Percentiles rank a stretch among this genome's conserved stretches.
These are phyloP conservation scores for Odontocolon sp. DNA, from an alignment of 2,888 invertebrate species.

Conservation along the genomic window DNA sequence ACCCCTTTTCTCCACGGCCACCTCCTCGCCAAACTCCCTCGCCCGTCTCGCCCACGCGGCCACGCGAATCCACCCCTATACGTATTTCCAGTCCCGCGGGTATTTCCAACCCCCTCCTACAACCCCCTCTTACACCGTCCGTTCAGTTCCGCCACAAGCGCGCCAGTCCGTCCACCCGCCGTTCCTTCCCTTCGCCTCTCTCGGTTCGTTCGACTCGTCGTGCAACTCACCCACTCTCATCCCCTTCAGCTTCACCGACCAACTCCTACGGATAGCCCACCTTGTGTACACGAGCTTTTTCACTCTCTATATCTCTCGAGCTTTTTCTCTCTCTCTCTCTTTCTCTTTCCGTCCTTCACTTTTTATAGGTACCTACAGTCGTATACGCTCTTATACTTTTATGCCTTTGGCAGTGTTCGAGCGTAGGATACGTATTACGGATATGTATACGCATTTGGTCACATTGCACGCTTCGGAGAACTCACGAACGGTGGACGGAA, in stretches of 20 bases:
- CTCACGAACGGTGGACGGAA: not conserved
- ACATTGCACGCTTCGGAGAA: slow-evolving; percentile 4
- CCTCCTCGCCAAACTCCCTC: slow-evolving; percentile 56
- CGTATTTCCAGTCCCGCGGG: slow-evolving; percentile 57
- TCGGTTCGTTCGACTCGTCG: not conserved
- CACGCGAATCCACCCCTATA: slow-evolving; percentile 73
- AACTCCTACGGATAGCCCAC: slow-evolving; percentile 32
- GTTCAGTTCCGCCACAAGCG: slow-evolving; percentile 64
- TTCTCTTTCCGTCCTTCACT: not conserved
- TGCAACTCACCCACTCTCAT: not conserved
- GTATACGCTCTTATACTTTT: slow-evolving; percentile 1
- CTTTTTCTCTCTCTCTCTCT: slow-evolving; percentile 22
- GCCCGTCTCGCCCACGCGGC: slow-evolving; percentile 45
- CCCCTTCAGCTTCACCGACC: slow-evolving; percentile 11
- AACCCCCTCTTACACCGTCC: slow-evolving; percentile 62
- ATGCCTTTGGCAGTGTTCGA: not conserved
- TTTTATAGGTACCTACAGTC: not conserved
- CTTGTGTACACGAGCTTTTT: slow-evolving; percentile 41
- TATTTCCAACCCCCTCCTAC: slow-evolving; percentile 63
- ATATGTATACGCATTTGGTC: slow-evolving; percentile 25
- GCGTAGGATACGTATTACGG: slow-evolving; percentile 16
- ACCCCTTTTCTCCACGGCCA: slow-evolving; percentile 64
- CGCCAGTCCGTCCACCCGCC: slow-evolving; percentile 14
- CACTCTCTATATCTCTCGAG: slow-evolving; percentile 9
- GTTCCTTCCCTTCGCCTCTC: slow-evolving; percentile 9